Evolutionary conservation across 92 coral and sea anemone species (phyloP).

Genomic region (Zoanthus sansibaricus): DNA sequence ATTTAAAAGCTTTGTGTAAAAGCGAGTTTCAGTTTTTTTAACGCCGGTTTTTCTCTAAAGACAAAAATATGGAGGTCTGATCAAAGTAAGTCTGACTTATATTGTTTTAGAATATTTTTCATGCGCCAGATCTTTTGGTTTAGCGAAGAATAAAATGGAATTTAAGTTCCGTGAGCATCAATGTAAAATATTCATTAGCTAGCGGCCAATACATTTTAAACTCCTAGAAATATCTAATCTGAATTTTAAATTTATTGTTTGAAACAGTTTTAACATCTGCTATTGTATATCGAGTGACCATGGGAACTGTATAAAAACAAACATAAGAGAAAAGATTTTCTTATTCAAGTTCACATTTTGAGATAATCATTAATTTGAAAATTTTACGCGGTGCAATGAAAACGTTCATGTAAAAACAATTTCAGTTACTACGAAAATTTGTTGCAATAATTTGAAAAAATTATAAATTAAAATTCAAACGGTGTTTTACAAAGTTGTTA

Average conservation of each 20-base stretch:
- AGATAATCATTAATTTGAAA: neutral
- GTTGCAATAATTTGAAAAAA: too few relatives aligned
- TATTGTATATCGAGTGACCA: constrained; percentile 4
- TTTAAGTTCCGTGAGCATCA: neutral
- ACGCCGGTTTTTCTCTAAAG: neutral
- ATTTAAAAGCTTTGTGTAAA: neutral
- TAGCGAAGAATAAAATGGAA: neutral
- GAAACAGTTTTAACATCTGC: constrained; percentile 16
- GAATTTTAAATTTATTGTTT: constrained; percentile 35
- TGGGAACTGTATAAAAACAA: neutral
- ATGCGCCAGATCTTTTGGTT: neutral
- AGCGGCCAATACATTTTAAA: neutral
- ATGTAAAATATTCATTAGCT: constrained; percentile 25
- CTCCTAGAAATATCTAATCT: neutral
- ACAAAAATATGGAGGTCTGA: neutral
- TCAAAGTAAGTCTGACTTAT: neutral
- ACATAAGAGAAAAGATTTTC: neutral
- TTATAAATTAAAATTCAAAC: too few relatives aligned
- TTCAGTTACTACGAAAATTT: too few relatives aligned
- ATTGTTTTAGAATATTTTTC: neutral
- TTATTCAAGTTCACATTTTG: neutral
- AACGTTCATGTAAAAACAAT: too few relatives aligned
- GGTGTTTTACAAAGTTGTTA: too few relatives aligned
- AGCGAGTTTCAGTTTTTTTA: neutral
- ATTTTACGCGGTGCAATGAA: too few relatives aligned